Conservation (phyloP, 2,113 vertebrate genomes). For the Actenoides hombroni region DNA sequence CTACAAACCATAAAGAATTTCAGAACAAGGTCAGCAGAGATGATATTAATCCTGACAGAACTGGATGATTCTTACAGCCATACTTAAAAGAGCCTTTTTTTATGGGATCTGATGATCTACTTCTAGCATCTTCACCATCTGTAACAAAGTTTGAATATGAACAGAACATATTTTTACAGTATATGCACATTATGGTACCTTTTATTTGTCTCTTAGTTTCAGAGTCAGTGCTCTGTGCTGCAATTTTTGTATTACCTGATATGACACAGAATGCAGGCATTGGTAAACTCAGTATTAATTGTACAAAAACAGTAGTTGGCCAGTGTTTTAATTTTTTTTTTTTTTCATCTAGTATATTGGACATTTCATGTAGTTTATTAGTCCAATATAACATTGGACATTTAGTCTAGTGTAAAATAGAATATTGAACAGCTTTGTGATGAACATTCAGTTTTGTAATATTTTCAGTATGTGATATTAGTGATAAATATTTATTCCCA, state of each 20-base stretch:
- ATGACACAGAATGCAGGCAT: not conserved
- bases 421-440: not conserved
- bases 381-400: too few relatives aligned
- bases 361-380: not conserved
- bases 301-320: not conserved
- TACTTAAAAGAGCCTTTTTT: not conserved
- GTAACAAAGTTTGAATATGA: not conserved
- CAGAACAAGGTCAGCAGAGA: not conserved
- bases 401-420: not conserved
- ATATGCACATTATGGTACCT: rapidly evolving
- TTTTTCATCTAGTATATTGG: too few relatives aligned
- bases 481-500: not conserved
- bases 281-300: not conserved
- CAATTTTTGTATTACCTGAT: not conserved
- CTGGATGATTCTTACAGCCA: not conserved
- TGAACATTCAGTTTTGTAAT: not conserved
- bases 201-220: not conserved
- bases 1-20: not conserved
- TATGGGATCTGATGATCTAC: not conserved
- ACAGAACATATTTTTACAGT: not conserved
- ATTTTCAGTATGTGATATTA: not conserved
- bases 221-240: not conserved
- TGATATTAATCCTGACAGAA: not conserved
- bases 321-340: not conserved
- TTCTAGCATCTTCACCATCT: not conserved